Conservation (phyloP, 2,888 invertebrate species). For the Rhagium mordax region DNA sequence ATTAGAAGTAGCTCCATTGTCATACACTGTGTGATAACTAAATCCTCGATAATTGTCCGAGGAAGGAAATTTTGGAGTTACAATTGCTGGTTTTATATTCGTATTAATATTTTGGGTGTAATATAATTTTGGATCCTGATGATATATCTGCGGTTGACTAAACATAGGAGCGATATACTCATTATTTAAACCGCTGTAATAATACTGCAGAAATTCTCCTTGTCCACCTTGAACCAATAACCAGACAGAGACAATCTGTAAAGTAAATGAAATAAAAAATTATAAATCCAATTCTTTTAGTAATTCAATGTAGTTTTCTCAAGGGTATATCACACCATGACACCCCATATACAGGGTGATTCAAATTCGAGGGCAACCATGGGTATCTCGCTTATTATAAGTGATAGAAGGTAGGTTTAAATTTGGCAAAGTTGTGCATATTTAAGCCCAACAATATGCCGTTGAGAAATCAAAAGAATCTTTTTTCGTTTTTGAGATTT, state of each 20-base stretch:
- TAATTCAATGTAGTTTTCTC: too few species aligned
- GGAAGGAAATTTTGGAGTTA: neutral
- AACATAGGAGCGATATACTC: neutral
- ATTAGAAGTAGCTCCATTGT: constrained; percentile 40
- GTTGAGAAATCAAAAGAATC: too few species aligned
- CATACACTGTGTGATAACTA: constrained; percentile 41
- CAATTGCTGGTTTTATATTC: neutral
- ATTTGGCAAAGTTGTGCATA: too few species aligned
- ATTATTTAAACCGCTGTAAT: neutral
- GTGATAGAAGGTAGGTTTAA: too few species aligned
- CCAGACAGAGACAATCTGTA: neutral
- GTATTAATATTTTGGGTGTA: neutral
- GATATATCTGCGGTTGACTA: neutral
- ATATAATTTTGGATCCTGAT: neutral
- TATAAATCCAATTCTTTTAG: neutral
- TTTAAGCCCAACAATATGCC: too few species aligned
- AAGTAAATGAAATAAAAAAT: neutral
- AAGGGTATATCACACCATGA: too few species aligned
- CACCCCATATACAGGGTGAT: too few species aligned
- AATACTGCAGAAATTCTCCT: neutral
- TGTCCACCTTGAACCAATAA: neutral
- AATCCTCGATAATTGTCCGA: constrained; percentile 40
- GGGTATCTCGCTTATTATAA: too few species aligned
- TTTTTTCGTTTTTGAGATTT: too few species aligned
- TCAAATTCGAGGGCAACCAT: too few species aligned